Evolutionary conservation across 2,113 vertebrate genomes (phyloP), one percentile per base, ranked within the genome.

Genomic region (Zingel zingel): DNA sequence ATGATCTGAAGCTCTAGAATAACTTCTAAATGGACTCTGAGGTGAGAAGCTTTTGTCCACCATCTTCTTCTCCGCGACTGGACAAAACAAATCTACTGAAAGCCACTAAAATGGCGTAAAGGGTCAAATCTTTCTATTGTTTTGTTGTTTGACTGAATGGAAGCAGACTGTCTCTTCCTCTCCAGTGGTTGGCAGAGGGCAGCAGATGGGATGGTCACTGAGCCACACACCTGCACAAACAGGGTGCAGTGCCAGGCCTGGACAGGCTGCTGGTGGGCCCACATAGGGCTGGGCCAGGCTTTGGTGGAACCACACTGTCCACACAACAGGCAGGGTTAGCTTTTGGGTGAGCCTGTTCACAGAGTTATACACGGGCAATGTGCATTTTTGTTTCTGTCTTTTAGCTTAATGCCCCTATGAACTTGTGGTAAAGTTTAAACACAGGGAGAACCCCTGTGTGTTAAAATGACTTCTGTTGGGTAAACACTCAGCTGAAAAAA

Each of bases 221-320:
- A 53, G 89, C 93, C 94, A 84, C 87, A 95, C 96, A 98, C 96
- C 96, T 98, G 96, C 94, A 95, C 88, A 97, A 98, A 97, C 96
- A 98, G 94, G 88, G 72, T 61, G 33, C 62, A 62, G 70, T 21
- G 56, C 70, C 67, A 61, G 72, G 77, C 30, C 71, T 64, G 23
- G 16, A 74, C 62, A 53, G 3, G 62, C 51, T 77, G 84, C 79
- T 74, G 88, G 74, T 53, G 71, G 91, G 89, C 63, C 72, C 79
- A 82, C 83, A 71, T 75, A 61, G 70, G 68, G 77, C 85, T 36
- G 61, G 68, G 50, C 48, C 23, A 19, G 70, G 27, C 74, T 85
- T 50, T 64, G 23, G 63, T 78, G 61, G 74, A 88, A 77, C 58
- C 73, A 74, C 51, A 30, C 21, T 50, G 59, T 82, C 80, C 47